Conservation (phyloP, 2,113 vertebrate genomes). For the Sialia sialis region DNA sequence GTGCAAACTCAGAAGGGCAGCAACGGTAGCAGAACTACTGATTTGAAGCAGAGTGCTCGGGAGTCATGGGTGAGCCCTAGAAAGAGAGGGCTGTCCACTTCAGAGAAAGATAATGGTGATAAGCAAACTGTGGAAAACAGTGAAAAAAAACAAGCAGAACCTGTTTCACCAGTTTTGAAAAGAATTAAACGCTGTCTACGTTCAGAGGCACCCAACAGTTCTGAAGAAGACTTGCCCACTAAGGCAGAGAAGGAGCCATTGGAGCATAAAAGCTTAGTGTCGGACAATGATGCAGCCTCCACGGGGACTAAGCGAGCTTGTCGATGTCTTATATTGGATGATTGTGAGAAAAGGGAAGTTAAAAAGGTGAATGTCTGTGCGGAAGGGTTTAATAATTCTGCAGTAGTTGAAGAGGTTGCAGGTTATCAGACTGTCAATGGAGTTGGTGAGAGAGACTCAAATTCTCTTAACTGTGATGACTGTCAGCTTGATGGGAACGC, state of each 20-base stretch:
- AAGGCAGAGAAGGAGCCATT: constrained; percentile 76
- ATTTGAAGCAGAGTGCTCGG: constrained; percentile 74
- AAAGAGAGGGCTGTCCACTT: constrained; percentile 87
- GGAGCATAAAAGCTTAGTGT: constrained; percentile 73
- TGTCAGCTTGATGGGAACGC: constrained; percentile 71
- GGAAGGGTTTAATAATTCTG: constrained; percentile 72
- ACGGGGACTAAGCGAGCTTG: constrained; percentile 78
- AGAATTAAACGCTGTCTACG: constrained; percentile 88
- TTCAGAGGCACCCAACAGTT: constrained; percentile 83
- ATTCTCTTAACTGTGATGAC: constrained; percentile 78
- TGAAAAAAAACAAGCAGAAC: constrained; percentile 75
- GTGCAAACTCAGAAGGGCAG: constrained; percentile 76
- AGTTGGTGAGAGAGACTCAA: constrained; percentile 79
- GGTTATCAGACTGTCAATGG: constrained; percentile 87
- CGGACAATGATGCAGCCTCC: constrained; percentile 81
- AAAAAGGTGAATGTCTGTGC: constrained; percentile 76
- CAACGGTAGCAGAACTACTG: constrained; percentile 76
- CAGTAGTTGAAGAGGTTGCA: constrained; percentile 68
- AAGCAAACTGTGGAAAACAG: constrained; percentile 83
- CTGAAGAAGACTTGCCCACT: constrained; percentile 79
- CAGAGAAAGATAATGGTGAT: constrained; percentile 86
- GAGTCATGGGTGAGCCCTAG: constrained; percentile 85
- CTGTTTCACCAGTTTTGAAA: constrained; percentile 85
- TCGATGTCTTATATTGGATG: constrained; percentile 80
- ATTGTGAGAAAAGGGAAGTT: constrained; percentile 83